Evolutionary conservation across 2,888 invertebrate genomes (phyloP).

Genomic region (Onthophagus sagittarius): DNA sequence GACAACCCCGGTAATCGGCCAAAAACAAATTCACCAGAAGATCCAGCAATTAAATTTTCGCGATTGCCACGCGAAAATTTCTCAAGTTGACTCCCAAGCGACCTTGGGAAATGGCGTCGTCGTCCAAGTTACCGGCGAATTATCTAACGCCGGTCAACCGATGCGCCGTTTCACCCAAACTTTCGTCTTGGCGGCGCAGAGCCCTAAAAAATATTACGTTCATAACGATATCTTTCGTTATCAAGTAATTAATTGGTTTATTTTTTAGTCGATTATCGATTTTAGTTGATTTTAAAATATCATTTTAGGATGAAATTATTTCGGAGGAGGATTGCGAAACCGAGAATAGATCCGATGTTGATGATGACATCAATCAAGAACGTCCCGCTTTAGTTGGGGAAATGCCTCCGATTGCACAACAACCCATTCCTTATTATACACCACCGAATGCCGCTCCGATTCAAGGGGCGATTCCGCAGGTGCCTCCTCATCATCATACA

Average conservation of each 20-base stretch:
- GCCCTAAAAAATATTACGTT: constrained; percentile 97
- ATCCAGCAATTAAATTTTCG: constrained; percentile 93
- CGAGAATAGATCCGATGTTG: constrained; percentile 59
- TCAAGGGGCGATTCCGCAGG: constrained; percentile 38
- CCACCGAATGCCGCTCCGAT: constrained; percentile 35
- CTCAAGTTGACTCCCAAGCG: constrained; percentile 93
- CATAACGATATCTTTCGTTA: constrained; percentile 99
- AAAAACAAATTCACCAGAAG: constrained; percentile 92
- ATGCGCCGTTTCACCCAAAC: constrained; percentile 98
- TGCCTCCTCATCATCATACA: constrained; percentile 43
- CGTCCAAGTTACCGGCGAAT: constrained; percentile 95
- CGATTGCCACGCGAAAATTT: constrained; percentile 97
- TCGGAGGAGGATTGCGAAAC: constrained; percentile 60
- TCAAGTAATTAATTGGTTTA: constrained; percentile 59
- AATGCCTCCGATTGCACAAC: constrained; percentile 33
- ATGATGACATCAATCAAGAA: constrained; percentile 55
- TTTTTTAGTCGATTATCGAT: not conserved
- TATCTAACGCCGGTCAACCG: constrained; percentile 93
- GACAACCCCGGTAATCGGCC: constrained; percentile 80
- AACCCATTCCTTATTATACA: constrained; percentile 39
- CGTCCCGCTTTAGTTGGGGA: constrained; percentile 28
- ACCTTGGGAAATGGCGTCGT: constrained; percentile 93
- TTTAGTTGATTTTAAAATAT: constrained; percentile 49
- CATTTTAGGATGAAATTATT: constrained; percentile 55
- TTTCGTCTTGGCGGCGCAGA: constrained; percentile 92